Evolutionary conservation across 2,113 vertebrate species (phyloP), one percentile per base, ranked within the genome.

Genomic region (Dolichallabes microphthalmus): DNA sequence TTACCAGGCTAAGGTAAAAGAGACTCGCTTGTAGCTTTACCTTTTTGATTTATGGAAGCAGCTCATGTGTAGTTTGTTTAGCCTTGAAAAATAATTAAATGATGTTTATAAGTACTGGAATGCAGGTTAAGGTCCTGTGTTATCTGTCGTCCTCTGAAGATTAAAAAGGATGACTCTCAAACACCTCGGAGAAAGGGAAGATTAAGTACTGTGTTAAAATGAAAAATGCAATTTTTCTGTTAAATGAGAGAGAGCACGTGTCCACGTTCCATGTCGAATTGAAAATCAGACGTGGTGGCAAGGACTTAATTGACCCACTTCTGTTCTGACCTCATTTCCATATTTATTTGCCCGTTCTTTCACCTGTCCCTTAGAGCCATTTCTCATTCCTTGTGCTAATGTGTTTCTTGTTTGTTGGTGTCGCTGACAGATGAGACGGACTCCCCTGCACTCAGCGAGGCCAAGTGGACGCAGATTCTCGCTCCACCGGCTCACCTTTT

Each of bases 381-480:
- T 69, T 53, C 76, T 80, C 19, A 2, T 80, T 66, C n/a, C 64
- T 73, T 9, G 14, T 74, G 6, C 64, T 87, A 78, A 87, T 39
- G 14, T 22, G 35, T 22, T 57, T 19, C 27, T 4, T 61, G 50
- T 66, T 58, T 53, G 20, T 60, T 19, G 14, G 35, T 45, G 61
- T 79, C 78, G 25, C 89, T 93, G 88, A 88, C 93, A 99, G 98
- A 96, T 97, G 97, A 97, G 58, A 90, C 96, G 5, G 94, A 97
- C 94, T 95, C 96, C 87, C 95, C 97, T 84, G 92, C 95, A 60
- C 93, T 98, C 85, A 92, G 97, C 17, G 97, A 97, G 88, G 93
- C 96, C 85, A 99, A 98, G 91, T 99, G 97, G 97, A 97, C 95
- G 92, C 97, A 97, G 94, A 97, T 99, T 92, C 92, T 99, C 94